Base-by-base conservation (phyloP, 2,113 vertebrate genomes). In the Tragelaphus strepsiceros region DNA sequence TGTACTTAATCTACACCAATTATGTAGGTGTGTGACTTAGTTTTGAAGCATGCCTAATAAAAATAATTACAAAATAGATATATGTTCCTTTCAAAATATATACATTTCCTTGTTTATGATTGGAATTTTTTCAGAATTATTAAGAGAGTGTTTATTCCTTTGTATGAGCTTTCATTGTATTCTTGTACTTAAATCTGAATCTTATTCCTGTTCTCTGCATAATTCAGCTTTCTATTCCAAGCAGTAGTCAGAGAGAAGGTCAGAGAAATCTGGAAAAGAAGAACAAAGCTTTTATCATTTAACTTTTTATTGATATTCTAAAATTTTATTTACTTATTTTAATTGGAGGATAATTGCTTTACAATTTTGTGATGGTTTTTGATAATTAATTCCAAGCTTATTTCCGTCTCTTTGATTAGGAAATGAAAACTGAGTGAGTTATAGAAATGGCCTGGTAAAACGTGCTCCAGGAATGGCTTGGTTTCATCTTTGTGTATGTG, bases 1-100 rank as follows among this genome's bases (percentile, higher is more conserved):
- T 95, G 58, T 87, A 92, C 32, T 84, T 97, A 96, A 94, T 92
- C 22, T 96, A 51, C 6, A 82, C 32, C 49, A 96, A 94, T 97
- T 93, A 91, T 5, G 46, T 88, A 96, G 80, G 62, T 88, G 28
- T 39, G 21, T 77, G 43, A 92, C 90, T 97, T 94, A 94, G 11
- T 84, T 92, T 53, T 62, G 82, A 93, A 94, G n/a, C 59, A 90
- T 85, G 78, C 17, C 16, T 88, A 92, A 94, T 96, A 95, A 90
- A 96, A 87, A 77, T 83, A 90, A 77, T 67, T 90, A 85, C 24
- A 94, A 96, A 97, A 58, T 61, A 81, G 43, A 84, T 22, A 86
- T 7, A 54, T 77, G 21, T 62, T 35, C 22, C 32, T 86, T 62
- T 86, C 39, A 39, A 32, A 61, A 22, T 90, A 90, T 58, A 26